phyloP scores from a whole-genome alignment of 2,888 invertebrate genomes.

The Phortica okadai region DNA sequence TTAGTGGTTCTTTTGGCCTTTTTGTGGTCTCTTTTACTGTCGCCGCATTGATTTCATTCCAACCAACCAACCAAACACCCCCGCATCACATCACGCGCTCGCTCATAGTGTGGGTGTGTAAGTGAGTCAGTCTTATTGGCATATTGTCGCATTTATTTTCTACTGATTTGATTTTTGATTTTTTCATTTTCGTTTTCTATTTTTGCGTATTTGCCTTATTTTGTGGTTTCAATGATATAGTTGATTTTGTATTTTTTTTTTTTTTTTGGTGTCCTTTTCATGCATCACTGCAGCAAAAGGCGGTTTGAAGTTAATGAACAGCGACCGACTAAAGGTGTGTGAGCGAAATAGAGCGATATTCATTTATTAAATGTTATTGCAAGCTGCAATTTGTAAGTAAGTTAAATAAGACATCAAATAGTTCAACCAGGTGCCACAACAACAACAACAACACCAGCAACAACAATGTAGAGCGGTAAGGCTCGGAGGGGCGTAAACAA shows the following conservation, averaged over 20 bases:
- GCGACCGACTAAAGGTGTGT: too few relatives aligned
- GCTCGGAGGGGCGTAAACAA: slow-evolving; percentile 17
- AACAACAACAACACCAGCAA: neutral
- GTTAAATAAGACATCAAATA: neutral
- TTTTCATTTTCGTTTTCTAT: neutral
- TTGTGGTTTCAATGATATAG: neutral
- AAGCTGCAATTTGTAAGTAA: neutral
- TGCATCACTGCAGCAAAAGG: too few relatives aligned
- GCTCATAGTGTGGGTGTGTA: neutral
- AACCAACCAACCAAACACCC: neutral
- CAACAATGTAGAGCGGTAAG: too few relatives aligned
- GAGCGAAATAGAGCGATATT: too few relatives aligned
- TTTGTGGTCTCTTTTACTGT: slow-evolving; percentile 64
- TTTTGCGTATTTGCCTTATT: neutral
- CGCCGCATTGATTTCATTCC: slow-evolving; percentile 2
- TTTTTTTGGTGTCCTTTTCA: too few relatives aligned
- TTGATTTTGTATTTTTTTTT: neutral
- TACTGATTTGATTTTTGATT: neutral
- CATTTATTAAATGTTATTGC: neutral
- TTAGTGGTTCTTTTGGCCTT: slow-evolving; percentile 66
- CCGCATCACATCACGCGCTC: neutral
- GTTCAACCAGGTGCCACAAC: neutral
- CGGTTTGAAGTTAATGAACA: too few relatives aligned
- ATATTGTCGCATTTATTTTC: slow-evolving; percentile 7
- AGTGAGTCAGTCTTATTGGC: neutral